Evolutionary conservation across 2,113 vertebrate genomes (phyloP), one percentile per base, ranked within the genome.

Genomic region (Platichthys stellatus): DNA sequence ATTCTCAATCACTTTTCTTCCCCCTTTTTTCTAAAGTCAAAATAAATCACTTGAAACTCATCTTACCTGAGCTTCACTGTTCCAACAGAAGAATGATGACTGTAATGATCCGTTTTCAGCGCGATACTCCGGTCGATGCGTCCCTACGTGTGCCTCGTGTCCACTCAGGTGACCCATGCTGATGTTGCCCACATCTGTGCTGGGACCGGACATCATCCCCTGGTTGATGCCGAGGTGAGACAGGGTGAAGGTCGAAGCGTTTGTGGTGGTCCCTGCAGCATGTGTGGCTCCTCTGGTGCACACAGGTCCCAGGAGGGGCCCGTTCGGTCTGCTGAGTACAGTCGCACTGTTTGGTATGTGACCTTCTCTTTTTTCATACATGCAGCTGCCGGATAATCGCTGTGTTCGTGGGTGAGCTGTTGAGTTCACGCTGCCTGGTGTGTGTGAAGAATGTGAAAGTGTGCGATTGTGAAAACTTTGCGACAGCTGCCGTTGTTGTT

Each of bases 341-440:
- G 60, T 0, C 15, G 21, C 67, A 4, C 35, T 3, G 24, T 18
- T 62, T 3, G 26, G 57, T 3, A 38, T 31, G 31, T 5, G 63
- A 40, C 53, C 77, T 2, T 69, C 68, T 69, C 45, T 76, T 17
- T 69, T 74, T 59, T 76, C 75, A 62, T 78, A 81, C 74, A 72
- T 59, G 85, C 85, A 87, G 81, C 81, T 84, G 74, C 71, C 15
- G 0, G 71, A 65, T 17, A 59, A 54, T 20, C 4, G 69, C 58
- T 38, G 71, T 3, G 0, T 57, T 18, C 68, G 65, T 0, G 45
- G 65, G 2, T 17, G 71, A 72, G 57, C 56, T 0, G 71, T 11
- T 2, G 72, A 62, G 76, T 24, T 49, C 47, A 13, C 7, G 11
- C 56, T 0, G 45, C 58, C 70, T 10, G 61, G 28, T 51, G 63